Evolutionary conservation across 2,888 invertebrate genomes (phyloP), one percentile per base, ranked within the genome.

Genomic region (Stenodera caucasica): DNA sequence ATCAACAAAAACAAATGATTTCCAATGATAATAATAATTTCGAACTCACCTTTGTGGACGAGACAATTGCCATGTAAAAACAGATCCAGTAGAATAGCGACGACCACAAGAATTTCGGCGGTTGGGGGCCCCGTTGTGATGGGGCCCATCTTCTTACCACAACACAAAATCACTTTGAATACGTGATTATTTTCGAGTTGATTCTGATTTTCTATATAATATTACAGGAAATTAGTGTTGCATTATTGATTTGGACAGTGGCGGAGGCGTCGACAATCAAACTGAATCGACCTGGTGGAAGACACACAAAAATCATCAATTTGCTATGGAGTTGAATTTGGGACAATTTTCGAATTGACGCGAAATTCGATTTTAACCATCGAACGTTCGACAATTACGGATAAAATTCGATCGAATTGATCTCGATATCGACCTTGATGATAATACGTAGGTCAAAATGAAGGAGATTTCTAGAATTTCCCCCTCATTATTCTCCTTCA

Each of bases 341-440:
- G n/a, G n/a, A n/a, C n/a, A n/a, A n/a, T n/a, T n/a, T n/a, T n/a
- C n/a, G n/a, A n/a, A n/a, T n/a, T n/a, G n/a, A n/a, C n/a, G n/a
- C n/a, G n/a, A n/a, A n/a, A n/a, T n/a, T n/a, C n/a, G n/a, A n/a
- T n/a, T n/a, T n/a, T n/a, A n/a, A n/a, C n/a, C n/a, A n/a, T n/a
- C n/a, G n/a, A 26, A 26, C 3, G 32, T 11, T 32, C 11, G 14
- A 35, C 4, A 14, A 35, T 35, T 35, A 37, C 14, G 15, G 15
- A 1, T 8, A n/a, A 35, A 35, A 40, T 15, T 40, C 11, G 18
- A 40, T 40, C 11, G 8, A 4, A 7, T 21, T 23, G 45, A 45
- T 45, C 45, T 45, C 45, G 18, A 23, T 45, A 45, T 21, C 45
- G 45, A 21, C 45, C 45, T 45, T 45, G 45, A 45, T 45, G 45